Conservation (phyloP, 2,888 invertebrate species). For the Drosophila niveifrons region DNA sequence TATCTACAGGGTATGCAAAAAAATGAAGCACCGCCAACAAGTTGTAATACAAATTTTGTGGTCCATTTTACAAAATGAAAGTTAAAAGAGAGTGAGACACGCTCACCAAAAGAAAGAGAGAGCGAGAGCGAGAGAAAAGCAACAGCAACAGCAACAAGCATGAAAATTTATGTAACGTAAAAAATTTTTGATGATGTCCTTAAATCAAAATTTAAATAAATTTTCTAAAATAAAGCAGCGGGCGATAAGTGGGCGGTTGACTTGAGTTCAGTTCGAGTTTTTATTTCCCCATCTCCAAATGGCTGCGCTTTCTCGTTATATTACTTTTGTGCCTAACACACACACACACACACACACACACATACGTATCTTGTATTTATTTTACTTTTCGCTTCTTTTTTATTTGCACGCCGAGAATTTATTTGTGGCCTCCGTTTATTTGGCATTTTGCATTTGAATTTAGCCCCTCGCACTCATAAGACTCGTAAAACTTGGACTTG, state of each 20-base stretch:
- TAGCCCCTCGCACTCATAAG: constrained; percentile 20
- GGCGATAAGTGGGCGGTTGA: constrained; percentile 10
- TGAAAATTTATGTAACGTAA: constrained; percentile 80
- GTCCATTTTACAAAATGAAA: constrained; percentile 81
- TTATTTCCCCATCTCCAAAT: constrained; percentile 18
- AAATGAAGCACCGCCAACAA: constrained; percentile 52
- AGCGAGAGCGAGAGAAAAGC: neutral
- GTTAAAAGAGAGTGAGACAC: constrained; percentile 50
- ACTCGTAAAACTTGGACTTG: constrained; percentile 45
- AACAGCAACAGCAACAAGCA: constrained; percentile 42
- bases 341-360: constrained; percentile 11
- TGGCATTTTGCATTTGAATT: constrained; percentile 62
- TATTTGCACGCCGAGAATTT: constrained; percentile 55
- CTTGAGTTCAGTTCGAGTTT: constrained; percentile 24
- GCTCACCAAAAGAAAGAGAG: neutral
- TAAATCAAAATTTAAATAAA: constrained; percentile 82
- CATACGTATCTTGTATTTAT: constrained; percentile 56
- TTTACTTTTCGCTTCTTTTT: constrained; percentile 51
- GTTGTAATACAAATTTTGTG: constrained; percentile 79
- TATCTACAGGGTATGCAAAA: constrained; percentile 8
- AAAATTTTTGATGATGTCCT: constrained; percentile 80
- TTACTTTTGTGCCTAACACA: constrained; percentile 34
- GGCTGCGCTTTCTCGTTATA: constrained; percentile 23
- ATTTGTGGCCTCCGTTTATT: constrained; percentile 67
- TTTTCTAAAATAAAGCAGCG: constrained; percentile 58